Evolutionary conservation across 1,140 invertebrate genomes (phyloP), one percentile per base, ranked within the genome.

Genomic region (Drosophila nannoptera): DNA sequence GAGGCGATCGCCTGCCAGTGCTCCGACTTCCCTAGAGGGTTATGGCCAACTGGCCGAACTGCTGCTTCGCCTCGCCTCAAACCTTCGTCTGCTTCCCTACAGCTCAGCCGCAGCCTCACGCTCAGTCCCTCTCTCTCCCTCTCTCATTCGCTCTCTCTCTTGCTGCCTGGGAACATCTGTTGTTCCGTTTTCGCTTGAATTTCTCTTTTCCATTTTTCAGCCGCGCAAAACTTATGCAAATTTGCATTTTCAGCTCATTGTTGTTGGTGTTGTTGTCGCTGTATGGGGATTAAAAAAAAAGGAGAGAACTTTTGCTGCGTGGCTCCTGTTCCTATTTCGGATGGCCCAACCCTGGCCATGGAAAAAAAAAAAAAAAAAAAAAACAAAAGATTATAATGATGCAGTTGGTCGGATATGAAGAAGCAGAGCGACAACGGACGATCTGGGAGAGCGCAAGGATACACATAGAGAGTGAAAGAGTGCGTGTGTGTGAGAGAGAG

Each of bases 311-410:
- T 48, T 43, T 31, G 22, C 43, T 62, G 45, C 64, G 53, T 52
- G 52, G 71, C 60, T 65, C 36, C 54, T 56, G 55, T 60, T 29
- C 56, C 36, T 61, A 58, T 53, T 80, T 80, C 58, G 33, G 8
- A 64, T 69, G 12, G 29, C 56, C 36, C 76, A 71, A 84, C 80
- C 80, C 81, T 60, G 69, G 53, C 16, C 14, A 22, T 22, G 22
- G n/a, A n/a, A n/a, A n/a, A n/a, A 36, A 60, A 49, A 65, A 61
- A 75, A 49, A 63, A 53, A 35, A 65, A 55, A 73, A 63, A 48
- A 64, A 73, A 84, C 67, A 65, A 68, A 76, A 75, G 76, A 83
- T 84, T 84, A 80, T 84, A 75, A 84, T 78, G 67, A 74, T 74
- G 67, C 45, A 66, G 50, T 40, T 46, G 64, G 16, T 35, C 40